These are phyloP conservation scores for Astyanax mexicanus DNA, from an alignment of 2,797 vertebrate genomes.

Conservation along the genomic window DNA sequence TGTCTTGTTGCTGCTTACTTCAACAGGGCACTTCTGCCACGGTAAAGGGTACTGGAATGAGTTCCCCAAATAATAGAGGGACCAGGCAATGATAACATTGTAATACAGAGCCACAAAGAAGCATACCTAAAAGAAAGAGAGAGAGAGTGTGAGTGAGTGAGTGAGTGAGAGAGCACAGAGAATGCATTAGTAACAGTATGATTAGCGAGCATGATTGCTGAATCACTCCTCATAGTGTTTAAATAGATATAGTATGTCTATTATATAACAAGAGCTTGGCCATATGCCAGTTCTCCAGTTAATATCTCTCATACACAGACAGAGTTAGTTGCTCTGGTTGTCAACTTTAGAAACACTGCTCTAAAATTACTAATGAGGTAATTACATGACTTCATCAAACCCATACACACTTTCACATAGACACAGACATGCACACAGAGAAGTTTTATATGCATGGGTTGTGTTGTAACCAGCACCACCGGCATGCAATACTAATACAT, in stretches of 20 bases:
- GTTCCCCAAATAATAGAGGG: conserved; percentile 85
- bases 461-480: conserved; percentile 4
- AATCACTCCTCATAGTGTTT: not conserved
- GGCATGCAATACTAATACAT: not conserved
- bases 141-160: conserved; percentile 4
- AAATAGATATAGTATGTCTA: not conserved
- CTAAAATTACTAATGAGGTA: not conserved
- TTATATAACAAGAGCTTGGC: not conserved
- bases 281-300: not conserved
- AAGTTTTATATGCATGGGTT: too few species aligned
- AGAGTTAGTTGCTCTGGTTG: not conserved
- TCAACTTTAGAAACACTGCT: conserved; percentile 8
- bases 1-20: conserved; percentile 73
- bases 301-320: not conserved
- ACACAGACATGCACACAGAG: not conserved
- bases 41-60: conserved; percentile 84
- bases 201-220: too few species aligned
- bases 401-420: not conserved
- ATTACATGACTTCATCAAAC: not conserved
- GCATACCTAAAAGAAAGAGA: conserved; percentile 78
- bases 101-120: conserved; percentile 87
- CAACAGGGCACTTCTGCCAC: conserved; percentile 78
- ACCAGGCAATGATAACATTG: conserved; percentile 89
- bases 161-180: not conserved
- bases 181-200: too few species aligned